Base-by-base conservation (phyloP, 2,888 invertebrate species). In the Epinotia demarniana region DNA sequence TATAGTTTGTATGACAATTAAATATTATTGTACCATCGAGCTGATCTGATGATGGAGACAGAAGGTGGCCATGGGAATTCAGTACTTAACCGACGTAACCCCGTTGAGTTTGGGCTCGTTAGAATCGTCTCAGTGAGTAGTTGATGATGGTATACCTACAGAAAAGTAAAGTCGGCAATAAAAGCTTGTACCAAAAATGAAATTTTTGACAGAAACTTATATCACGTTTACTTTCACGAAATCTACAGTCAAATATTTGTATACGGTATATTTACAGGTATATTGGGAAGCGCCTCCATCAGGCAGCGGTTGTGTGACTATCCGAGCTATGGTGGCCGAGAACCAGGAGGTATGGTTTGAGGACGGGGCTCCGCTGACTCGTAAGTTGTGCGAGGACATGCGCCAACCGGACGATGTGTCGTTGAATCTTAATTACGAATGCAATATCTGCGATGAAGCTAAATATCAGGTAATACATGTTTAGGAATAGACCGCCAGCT, bases 271-370 rank as follows among this genome's bases (percentile, higher is more conserved):
- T 53, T 62, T 69, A 3, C 49, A 93, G 93, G 89, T 92, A 0
- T 90, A 91, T 77, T 93, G 93, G 93, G 90, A 90, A 87, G 92
- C 93, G 11, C 93, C 93, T 3, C 79, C 85, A 0, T 87, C 92
- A 0, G 91, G 90, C 0, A 91, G 86, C 49, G 93, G 93, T 0
- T 93, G 93, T 64, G 90, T 93, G 0, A 91, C 90, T 2, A 79
- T 93, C 0, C 86, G 92, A 2, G 92, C 92, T 0, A 92, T 93
- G 92, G 93, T 93, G 13, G 87, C 87, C 0, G 90, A 92, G 76
- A 92, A 86, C 66, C 89, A 92, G 13, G 89, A 90, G 13, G 77
- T 86, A 0, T 93, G 93, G 93, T 93, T 83, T 66, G 92, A 92
- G 77, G 93, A 92, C 55, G 93, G 93, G 0, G 80, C 84, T 0